Evolutionary conservation across 53 echinoderm and acorn worm genomes (phyloP), one percentile per base, ranked within the genome.

Genomic region (Crossaster papposus): DNA sequence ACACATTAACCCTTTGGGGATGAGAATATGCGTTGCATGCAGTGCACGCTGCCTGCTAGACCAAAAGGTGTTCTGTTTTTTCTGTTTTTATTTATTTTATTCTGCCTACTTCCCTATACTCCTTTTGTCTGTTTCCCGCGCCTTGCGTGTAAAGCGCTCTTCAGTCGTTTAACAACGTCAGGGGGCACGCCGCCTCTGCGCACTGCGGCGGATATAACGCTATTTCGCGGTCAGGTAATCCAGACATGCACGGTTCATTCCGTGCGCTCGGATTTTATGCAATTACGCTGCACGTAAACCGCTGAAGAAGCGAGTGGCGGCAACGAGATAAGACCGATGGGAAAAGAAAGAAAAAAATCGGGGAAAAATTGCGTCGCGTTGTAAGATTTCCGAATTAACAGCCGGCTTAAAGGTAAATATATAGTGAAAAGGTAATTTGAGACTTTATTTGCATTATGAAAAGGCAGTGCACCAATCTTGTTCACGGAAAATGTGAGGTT

Each of bases 1-100:
- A 85, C 85, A 85, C 85, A 85, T 85, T 85, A 82, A 81, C 83
- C 83, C 83, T 83, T 83, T 83, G 83, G 83, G 83, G 83, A 13
- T 23, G 34, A 34, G 58, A 18, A 58, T 58, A 58, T 14, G 17
- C 37, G 54, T 30, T 18, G 29, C 28, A 9, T 24, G 2, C 79
- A 50, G n/a, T 35, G 12, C 53, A 14, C 26, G 11, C 55, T 58
- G 31, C 23, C 7, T 23, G 36, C 23, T 31, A 18, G 13, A 12
- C 71, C 20, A 36, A 20, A 37, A 65, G 68, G 14, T 70, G 37
- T 70, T 65, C 83, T 37, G 65, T 33, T 13, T 35, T 81, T 81
- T 22, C 20, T 26, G n/a, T n/a, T n/a, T n/a, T n/a, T n/a, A n/a
- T n/a, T n/a, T n/a, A n/a, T 10, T 80, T 13, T 32, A 14, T 32